Conservation (phyloP, 1,140 invertebrate genomes). For the Leptinotarsa lineolata region DNA sequence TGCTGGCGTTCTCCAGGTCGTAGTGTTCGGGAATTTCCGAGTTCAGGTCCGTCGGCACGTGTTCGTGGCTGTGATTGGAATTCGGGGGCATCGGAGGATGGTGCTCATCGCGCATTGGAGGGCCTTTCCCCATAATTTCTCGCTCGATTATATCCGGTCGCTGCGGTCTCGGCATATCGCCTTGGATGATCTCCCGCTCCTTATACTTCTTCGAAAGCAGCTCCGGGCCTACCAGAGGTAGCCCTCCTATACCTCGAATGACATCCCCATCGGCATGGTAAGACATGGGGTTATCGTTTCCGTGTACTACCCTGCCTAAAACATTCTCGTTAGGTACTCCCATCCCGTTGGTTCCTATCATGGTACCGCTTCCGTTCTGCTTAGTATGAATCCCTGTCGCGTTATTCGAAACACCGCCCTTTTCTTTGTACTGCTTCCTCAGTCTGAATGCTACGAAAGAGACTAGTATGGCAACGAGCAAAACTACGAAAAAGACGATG, state of each 20-base stretch:
- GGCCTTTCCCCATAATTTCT: constrained; percentile 81
- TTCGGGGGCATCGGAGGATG: constrained; percentile 72
- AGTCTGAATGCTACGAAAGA: constrained; percentile 88
- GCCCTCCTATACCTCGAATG: constrained; percentile 66
- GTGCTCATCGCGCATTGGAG: constrained; percentile 75
- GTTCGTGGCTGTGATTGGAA: constrained; percentile 69
- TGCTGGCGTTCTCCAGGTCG: constrained; percentile 95
- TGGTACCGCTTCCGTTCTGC: constrained; percentile 65
- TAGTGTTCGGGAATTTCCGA: constrained; percentile 93
- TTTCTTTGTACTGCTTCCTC: constrained; percentile 82
- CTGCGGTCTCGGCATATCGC: constrained; percentile 71
- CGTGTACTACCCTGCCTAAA: constrained; percentile 61
- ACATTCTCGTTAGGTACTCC: constrained; percentile 62
- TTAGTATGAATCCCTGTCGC: constrained; percentile 65
- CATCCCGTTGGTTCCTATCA: constrained; percentile 62
- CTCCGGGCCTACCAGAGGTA: constrained; percentile 77
- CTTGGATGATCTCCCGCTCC: constrained; percentile 75
- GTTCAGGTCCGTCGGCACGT: constrained; percentile 68
- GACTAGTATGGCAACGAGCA: constrained; percentile 84
- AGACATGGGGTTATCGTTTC: constrained; percentile 62
- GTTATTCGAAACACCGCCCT: constrained; percentile 65
- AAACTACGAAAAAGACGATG: constrained; percentile 90
- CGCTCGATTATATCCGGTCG: constrained; percentile 91
- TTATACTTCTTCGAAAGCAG: constrained; percentile 86
- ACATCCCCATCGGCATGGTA: constrained; percentile 71